These are phyloP conservation scores for Petrolisthes cinctipes DNA, from an alignment of 2,888 invertebrate species.

Conservation along the genomic window DNA sequence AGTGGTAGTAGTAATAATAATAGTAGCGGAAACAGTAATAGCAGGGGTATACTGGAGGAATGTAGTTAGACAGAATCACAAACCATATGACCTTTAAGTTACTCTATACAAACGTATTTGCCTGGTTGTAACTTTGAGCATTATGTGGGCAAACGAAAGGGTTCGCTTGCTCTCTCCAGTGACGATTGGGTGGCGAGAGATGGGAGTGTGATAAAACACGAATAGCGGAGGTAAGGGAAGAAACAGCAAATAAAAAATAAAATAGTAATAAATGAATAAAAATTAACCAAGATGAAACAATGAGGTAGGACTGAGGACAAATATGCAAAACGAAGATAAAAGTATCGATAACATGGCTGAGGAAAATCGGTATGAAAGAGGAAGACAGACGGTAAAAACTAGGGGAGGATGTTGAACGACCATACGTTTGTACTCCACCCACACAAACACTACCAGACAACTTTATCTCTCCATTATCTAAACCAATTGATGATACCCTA, in stretches of 20 bases:
- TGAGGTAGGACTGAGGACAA: background rate
- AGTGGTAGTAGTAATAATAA: too few relatives aligned
- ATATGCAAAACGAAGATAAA: background rate
- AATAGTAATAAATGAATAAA: background rate
- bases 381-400: background rate
- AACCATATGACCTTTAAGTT: too few relatives aligned
- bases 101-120: too few relatives aligned
- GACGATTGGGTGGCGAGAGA: background rate
- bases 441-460: too few relatives aligned
- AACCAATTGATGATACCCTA: too few relatives aligned
- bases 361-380: background rate
- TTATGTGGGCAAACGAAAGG: too few relatives aligned
- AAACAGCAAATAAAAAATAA: background rate
- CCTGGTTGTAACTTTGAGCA: too few relatives aligned
- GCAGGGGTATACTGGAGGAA: too few relatives aligned
- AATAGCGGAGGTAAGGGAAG: background rate
- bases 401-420: background rate
- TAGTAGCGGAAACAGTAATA: too few relatives aligned
- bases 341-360: background rate
- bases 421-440: too few relatives aligned
- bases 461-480: too few relatives aligned
- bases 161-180: background rate
- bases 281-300: background rate
- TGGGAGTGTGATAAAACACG: background rate
- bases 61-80: too few relatives aligned